Conservation (phyloP, 2,888 invertebrate genomes). For the Caenorhabditis sp. region DNA sequence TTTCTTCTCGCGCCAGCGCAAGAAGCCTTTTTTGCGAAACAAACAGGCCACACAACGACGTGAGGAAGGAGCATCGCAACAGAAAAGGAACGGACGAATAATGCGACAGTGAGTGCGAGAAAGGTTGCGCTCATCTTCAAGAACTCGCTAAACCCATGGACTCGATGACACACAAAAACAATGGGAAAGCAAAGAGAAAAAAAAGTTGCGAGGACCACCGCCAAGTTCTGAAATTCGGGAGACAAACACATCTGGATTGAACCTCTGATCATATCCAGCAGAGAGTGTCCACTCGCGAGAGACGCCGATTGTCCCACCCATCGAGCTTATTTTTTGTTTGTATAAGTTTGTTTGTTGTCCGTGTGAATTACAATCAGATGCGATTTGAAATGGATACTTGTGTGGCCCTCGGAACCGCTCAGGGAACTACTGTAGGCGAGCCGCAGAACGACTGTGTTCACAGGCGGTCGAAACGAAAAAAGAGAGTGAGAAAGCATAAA, state of each 20-base stretch:
- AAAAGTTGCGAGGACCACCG: background rate
- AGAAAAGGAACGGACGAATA: slow-evolving; percentile 17
- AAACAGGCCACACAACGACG: slow-evolving; percentile 33
- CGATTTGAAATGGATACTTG: slow-evolving; percentile 9
- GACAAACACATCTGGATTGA: slow-evolving; percentile 40
- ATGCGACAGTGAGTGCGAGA: slow-evolving; percentile 45
- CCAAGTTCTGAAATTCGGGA: slow-evolving; percentile 13
- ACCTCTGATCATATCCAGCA: background rate
- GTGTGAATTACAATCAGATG: slow-evolving; percentile 56
- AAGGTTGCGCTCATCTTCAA: slow-evolving; percentile 39
- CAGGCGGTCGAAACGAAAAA: slow-evolving; percentile 1
- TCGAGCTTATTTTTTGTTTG: slow-evolving; percentile 37
- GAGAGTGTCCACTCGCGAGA: background rate
- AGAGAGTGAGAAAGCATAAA: slow-evolving; percentile 24
- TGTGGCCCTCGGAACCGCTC: background rate
- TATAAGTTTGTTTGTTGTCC: slow-evolving; percentile 51
- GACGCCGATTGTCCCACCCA: slow-evolving; percentile 30
- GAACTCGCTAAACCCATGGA: slow-evolving; percentile 34
- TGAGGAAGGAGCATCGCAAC: slow-evolving; percentile 17
- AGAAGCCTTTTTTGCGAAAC: slow-evolving; percentile 43
- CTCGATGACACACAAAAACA: slow-evolving; percentile 33
- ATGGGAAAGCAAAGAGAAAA: background rate
- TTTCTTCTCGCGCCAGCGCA: slow-evolving; percentile 43
- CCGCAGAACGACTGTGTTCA: slow-evolving; percentile 3
- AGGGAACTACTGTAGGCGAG: background rate